Base-by-base conservation (phyloP, 2,888 invertebrate species). In the Diaphora mendica region DNA sequence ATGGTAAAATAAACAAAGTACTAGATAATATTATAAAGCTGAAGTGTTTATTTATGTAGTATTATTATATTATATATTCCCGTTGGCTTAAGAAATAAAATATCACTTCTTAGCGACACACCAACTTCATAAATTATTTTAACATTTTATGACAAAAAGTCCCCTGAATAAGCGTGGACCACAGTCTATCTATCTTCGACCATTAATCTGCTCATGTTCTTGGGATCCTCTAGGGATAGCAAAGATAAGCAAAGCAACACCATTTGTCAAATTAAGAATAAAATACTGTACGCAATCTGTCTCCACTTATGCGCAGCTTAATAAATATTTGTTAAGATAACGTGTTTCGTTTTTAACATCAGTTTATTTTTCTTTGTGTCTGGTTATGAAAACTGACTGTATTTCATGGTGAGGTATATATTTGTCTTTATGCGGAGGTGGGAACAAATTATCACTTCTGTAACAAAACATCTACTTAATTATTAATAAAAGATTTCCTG, bases 231-330 rank as follows among this genome's bases (percentile, higher is more conserved):
- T 33, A 59, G 39, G 77, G 51, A 55, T 68, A 39, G 71, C 73
- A 42, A 71, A 68, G 71, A 68, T 73, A n/a, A n/a, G n/a, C n/a
- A n/a, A n/a, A n/a, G n/a, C n/a, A 68, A 67, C 42, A 51, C 74
- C 79, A 76, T 82, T 82, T 82, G 77, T 84, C 82, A 82, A 75
- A 77, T 76, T 77, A 84, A 75, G 74, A 35, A 72, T 72, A 69
- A 75, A 68, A 55, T 73, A 68, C 75, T 74, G 71, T 55, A 55
- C 75, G 51, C 64, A 66, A 74, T 74, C 70, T 73, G 78, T 78
- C 65, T 67, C 67, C 67, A 55, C 59, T 76, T 74, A 68, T 39
- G 42, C 48, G 59, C 17, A 64, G 26, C 55, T 35, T 64, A 68
- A 64, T 35, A 20, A 70, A 42, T 74, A 9, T 67, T 62, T 66